These are phyloP conservation scores for Drosophila kuntzei DNA, from an alignment of 2,888 invertebrate genomes.

Conservation along the genomic window DNA sequence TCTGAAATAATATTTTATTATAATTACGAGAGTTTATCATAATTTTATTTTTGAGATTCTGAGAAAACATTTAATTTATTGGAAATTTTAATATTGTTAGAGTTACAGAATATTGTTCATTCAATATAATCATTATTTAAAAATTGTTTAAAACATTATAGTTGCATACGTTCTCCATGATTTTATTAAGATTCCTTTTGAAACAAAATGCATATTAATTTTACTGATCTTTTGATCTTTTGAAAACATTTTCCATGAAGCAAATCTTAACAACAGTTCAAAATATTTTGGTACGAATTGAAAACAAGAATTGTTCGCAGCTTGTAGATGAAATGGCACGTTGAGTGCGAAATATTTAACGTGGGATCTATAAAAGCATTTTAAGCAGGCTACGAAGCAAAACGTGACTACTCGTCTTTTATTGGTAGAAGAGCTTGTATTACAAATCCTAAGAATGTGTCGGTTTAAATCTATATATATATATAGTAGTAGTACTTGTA, in stretches of 20 bases:
- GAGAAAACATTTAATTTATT: too few species aligned
- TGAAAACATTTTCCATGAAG: neutral
- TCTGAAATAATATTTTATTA: too few species aligned
- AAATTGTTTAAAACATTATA: too few species aligned
- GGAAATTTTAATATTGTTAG: too few species aligned
- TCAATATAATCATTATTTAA: too few species aligned
- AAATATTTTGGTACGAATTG: neutral
- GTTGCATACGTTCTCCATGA: neutral
- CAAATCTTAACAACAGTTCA: neutral
- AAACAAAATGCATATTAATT: neutral
- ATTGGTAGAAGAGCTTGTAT: conserved; percentile 22
- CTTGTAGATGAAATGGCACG: conserved; percentile 23
- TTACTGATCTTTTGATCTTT: neutral
- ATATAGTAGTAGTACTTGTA: conserved; percentile 6
- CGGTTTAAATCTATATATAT: neutral
- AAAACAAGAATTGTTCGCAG: conserved; percentile 11
- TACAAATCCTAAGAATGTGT: conserved; percentile 47
- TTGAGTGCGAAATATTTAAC: conserved; percentile 21
- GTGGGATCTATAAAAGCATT: conserved; percentile 27
- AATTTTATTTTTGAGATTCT: too few species aligned
- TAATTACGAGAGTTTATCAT: too few species aligned
- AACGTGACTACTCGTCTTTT: conserved; percentile 49
- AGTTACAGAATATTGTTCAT: too few species aligned
- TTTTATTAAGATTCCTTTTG: neutral
- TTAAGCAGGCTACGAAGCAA: conserved; percentile 1